Conservation (phyloP, 2,888 invertebrate species). For the Eupeodes luniger region DNA sequence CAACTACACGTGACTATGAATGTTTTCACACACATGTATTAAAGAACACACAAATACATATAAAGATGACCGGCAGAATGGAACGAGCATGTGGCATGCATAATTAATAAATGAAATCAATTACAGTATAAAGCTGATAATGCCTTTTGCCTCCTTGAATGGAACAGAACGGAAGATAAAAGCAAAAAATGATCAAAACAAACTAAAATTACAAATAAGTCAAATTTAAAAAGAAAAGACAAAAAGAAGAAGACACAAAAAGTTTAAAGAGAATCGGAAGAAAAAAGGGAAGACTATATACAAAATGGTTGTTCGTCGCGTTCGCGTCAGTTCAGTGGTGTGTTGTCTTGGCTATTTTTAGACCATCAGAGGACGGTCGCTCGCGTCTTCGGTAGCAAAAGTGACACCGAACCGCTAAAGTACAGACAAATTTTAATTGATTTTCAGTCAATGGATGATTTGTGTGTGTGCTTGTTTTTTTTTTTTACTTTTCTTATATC, state of each 20-base stretch:
- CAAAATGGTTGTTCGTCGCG: constrained; percentile 40
- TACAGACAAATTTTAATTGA: constrained; percentile 66
- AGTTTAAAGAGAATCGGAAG: constrained; percentile 64
- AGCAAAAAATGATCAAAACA: constrained; percentile 43
- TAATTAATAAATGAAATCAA: constrained; percentile 75
- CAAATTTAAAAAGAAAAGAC: constrained; percentile 5
- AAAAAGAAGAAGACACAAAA: neutral
- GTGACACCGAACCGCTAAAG: constrained; percentile 68
- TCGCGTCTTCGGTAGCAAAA: constrained; percentile 18
- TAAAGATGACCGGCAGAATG: constrained; percentile 22
- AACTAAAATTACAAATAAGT: constrained; percentile 14
- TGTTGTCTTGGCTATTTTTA: constrained; percentile 47
- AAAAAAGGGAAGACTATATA: constrained; percentile 58
- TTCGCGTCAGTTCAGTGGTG: constrained; percentile 22
- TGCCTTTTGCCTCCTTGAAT: constrained; percentile 19
- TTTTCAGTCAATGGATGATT: constrained; percentile 41
- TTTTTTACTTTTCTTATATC: neutral
- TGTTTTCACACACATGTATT: neutral
- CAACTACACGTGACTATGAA: neutral
- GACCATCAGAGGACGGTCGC: neutral
- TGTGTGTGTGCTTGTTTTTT: constrained; percentile 28
- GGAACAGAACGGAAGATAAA: constrained; percentile 65
- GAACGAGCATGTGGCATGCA: constrained; percentile 72
- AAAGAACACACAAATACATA: neutral
- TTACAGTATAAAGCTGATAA: constrained; percentile 48